These are phyloP conservation scores for Emydoidea blandingii DNA, from an alignment of 2,797 vertebrate species.

Conservation along the genomic window DNA sequence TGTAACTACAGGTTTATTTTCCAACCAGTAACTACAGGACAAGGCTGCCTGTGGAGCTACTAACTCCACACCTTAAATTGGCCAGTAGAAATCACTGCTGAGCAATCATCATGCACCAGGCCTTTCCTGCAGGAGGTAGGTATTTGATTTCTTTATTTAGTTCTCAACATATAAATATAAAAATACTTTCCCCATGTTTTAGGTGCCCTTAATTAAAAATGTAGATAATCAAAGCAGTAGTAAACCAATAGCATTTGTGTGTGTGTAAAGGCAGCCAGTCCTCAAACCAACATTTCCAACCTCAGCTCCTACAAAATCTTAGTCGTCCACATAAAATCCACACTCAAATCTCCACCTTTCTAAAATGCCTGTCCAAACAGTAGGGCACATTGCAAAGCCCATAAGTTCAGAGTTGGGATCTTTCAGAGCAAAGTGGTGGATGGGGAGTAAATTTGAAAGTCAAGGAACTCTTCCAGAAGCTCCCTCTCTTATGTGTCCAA, in stretches of 20 bases:
- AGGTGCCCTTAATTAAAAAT: neutral
- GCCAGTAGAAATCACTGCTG: neutral
- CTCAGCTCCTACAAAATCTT: neutral
- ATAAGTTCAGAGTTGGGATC: neutral
- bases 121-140: neutral
- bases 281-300: too few species aligned
- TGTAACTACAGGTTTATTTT: neutral
- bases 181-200: neutral
- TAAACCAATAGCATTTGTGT: neutral
- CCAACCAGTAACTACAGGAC: neutral
- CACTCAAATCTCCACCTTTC: neutral
- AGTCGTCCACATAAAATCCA: neutral
- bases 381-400: too few species aligned
- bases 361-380: neutral
- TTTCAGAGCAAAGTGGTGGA: neutral
- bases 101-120: neutral
- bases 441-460: neutral
- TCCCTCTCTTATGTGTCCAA: neutral
- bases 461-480: neutral
- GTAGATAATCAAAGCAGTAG: neutral
- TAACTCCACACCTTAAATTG: neutral
- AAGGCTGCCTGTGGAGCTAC: neutral
- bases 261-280: neutral
- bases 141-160: neutral
- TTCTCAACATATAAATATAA: neutral